Evolutionary conservation across 92 coral and sea anemone genomes (phyloP).

Genomic region (Phenganax marumi): DNA sequence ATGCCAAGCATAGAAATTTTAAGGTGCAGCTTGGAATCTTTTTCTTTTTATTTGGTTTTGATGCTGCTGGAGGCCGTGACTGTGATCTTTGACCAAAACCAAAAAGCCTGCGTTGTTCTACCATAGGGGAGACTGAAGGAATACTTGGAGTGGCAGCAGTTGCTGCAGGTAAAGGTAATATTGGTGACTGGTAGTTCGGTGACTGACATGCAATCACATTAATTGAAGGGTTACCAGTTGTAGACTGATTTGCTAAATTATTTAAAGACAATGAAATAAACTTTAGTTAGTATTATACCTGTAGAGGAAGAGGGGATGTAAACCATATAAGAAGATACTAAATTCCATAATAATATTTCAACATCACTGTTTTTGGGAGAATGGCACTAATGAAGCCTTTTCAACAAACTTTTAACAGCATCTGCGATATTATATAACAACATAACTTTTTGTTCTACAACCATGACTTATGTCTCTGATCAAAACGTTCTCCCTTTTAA

Average conservation of each 20-base stretch:
- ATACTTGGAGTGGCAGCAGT: background rate
- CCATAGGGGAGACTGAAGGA: conserved; percentile 27
- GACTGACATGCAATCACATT: background rate
- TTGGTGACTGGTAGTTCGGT: background rate
- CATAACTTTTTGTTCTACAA: too few species aligned
- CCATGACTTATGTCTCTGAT: too few species aligned
- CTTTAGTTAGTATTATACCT: background rate
- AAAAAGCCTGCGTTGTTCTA: conserved; percentile 43
- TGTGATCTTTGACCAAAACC: conserved; percentile 36
- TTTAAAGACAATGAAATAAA: too few species aligned
- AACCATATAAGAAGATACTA: background rate
- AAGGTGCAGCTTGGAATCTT: conserved; percentile 52
- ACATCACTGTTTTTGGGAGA: background rate
- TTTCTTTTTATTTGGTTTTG: conserved; percentile 19
- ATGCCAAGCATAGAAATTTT: conserved; percentile 54
- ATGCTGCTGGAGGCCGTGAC: background rate
- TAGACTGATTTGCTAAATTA: conserved; percentile 6
- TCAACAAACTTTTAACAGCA: too few species aligned
- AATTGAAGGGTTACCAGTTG: background rate
- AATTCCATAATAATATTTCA: background rate
- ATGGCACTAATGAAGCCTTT: too few species aligned
- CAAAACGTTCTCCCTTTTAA: too few species aligned
- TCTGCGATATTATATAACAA: too few species aligned
- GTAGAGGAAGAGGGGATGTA: background rate
- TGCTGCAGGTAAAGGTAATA: background rate